Percentiles rank a stretch among this genome's conserved stretches.
Conservation (phyloP, 2,797 vertebrate genomes). For the Knipowitschia caucasica region DNA sequence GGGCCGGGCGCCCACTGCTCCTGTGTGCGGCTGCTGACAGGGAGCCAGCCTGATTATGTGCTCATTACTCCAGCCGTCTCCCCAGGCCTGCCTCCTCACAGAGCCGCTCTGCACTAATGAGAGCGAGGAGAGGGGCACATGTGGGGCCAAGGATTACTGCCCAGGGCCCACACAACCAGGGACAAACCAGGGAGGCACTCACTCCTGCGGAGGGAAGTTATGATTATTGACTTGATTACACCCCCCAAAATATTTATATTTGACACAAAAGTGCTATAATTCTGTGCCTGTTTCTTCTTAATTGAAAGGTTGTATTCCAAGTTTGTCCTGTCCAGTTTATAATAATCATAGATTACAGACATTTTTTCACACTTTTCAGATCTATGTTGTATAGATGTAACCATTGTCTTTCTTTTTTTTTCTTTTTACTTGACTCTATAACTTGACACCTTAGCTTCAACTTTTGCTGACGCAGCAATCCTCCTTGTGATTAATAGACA, state of each 20-base stretch:
- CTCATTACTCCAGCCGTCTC: conserved; percentile 74
- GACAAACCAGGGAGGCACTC: conserved; percentile 47
- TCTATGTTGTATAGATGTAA: too few relatives aligned
- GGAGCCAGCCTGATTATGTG: conserved; percentile 77
- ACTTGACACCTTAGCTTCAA: too few relatives aligned
- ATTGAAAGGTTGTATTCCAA: too few relatives aligned
- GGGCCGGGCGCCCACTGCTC: conserved; percentile 69
- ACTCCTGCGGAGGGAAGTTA: conserved; percentile 1
- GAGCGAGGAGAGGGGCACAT: conserved; percentile 70
- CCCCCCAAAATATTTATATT: neutral
- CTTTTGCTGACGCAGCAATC: too few relatives aligned
- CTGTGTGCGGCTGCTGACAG: conserved; percentile 72
- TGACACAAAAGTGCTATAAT: too few relatives aligned
- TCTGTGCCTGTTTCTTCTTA: too few relatives aligned
- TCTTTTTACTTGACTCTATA: too few relatives aligned
- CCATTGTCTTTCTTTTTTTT: too few relatives aligned
- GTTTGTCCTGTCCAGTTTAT: too few relatives aligned
- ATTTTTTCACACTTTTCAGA: too few relatives aligned
- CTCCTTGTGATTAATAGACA: too few relatives aligned
- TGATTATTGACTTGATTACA: neutral
- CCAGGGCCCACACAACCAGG: conserved; percentile 64
- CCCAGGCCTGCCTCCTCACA: conserved; percentile 71
- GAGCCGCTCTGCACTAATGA: conserved; percentile 74
- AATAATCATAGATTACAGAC: too few relatives aligned
- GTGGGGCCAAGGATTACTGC: conserved; percentile 70